These are phyloP conservation scores for Sinodicranocentrus sp. DNA, from an alignment of 2,888 invertebrate genomes.

Conservation along the genomic window DNA sequence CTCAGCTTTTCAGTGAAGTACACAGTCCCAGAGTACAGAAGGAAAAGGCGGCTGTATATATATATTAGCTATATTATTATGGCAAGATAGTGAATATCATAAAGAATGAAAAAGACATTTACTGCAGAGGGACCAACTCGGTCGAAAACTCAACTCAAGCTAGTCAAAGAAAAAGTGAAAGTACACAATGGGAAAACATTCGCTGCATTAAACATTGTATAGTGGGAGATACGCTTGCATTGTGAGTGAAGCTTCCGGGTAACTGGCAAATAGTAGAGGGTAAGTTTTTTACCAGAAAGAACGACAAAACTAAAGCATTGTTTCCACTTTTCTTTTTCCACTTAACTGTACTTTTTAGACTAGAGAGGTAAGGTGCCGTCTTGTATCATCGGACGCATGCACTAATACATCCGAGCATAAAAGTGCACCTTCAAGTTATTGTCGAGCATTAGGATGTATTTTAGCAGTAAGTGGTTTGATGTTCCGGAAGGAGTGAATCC, in stretches of 20 bases:
- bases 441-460: neutral
- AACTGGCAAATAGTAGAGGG: neutral
- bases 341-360: neutral
- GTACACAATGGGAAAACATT: constrained; percentile 21
- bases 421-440: neutral
- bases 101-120: constrained; percentile 5
- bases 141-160: constrained; percentile 26
- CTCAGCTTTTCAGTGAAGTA: constrained; percentile 6
- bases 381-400: too few relatives aligned
- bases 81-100: too few relatives aligned
- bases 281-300: neutral
- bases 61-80: too few relatives aligned
- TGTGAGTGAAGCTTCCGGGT: too few relatives aligned
- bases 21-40: neutral
- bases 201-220: constrained; percentile 31
- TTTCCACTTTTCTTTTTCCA: constrained; percentile 25
- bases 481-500: neutral
- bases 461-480: constrained; percentile 20
- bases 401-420: too few relatives aligned
- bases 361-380: neutral
- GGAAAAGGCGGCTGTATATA: neutral
- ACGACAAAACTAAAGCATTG: constrained; percentile 15
- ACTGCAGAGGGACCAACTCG: constrained; percentile 7
- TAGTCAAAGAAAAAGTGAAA: constrained; percentile 12
- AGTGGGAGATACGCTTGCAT: too few relatives aligned